Evolutionary conservation across 2,888 invertebrate genomes (phyloP).

Genomic region (Vanessa cardui): DNA sequence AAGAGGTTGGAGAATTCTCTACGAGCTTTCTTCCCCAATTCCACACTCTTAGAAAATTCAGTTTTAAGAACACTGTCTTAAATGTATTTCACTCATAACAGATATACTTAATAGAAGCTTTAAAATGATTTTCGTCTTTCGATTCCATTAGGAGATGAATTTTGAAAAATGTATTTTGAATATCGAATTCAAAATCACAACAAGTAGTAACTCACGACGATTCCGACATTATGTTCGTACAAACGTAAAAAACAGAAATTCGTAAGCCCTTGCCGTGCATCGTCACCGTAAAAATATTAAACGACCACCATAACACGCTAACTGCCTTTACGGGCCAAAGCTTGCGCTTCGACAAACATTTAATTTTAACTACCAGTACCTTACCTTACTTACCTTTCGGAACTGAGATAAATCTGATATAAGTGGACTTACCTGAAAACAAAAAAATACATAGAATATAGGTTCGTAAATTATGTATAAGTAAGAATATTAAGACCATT

Average conservation of each 20-base stretch:
- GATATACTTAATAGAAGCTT: no score
- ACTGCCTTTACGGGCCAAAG: constrained; percentile 17
- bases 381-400: constrained; percentile 18
- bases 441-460: constrained; percentile 2
- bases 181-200: neutral
- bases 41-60: no score
- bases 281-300: constrained; percentile 2
- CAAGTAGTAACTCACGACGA: neutral
- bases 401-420: constrained; percentile 1
- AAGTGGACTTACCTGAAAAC: constrained; percentile 30
- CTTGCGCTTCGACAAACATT: neutral
- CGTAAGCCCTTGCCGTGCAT: neutral
- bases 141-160: no score
- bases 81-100: no score
- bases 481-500: no score
- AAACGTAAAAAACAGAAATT: neutral
- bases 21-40: no score
- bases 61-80: no score
- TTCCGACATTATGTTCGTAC: neutral
- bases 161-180: no score
- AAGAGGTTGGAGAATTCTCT: no score
- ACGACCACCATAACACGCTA: constrained; percentile 2
- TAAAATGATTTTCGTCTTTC: no score
- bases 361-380: constrained; percentile 7
- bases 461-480: no score